phyloP scores from a whole-genome alignment of 1,140 invertebrate genomes.

The Diorhabda elongata region DNA sequence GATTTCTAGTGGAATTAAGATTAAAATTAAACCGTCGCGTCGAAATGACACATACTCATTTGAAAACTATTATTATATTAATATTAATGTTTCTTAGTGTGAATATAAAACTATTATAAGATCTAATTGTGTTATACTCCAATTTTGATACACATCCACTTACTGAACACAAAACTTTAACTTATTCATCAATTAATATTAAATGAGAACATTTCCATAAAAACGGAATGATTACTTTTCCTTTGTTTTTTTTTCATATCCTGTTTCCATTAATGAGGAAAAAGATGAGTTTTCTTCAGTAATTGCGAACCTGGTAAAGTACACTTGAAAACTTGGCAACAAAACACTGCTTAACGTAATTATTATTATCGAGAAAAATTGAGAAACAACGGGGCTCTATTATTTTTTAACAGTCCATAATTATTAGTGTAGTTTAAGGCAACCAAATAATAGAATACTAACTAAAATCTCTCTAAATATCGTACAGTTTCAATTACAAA shows the following conservation, averaged over 20 bases:
- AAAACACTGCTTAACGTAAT: constrained; percentile 3
- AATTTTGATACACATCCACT: too few species aligned
- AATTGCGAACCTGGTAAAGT: constrained; percentile 1
- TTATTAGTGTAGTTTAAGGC: constrained; percentile 10
- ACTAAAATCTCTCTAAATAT: constrained; percentile 8
- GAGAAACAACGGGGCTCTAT: not conserved
- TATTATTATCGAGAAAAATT: not conserved
- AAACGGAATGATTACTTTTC: not conserved
- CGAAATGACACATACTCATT: too few species aligned
- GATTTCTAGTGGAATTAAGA: too few species aligned
- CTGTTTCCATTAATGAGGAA: not conserved
- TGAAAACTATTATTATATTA: too few species aligned
- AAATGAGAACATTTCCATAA: not conserved
- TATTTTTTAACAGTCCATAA: constrained; percentile 3
- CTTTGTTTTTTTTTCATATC: not conserved
- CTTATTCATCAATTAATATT: not conserved
- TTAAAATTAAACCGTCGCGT: too few species aligned
- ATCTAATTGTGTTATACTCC: too few species aligned
- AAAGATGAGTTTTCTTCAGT: not conserved
- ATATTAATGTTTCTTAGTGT: too few species aligned
- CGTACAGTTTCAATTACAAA: constrained; percentile 31
- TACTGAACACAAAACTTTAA: not conserved
- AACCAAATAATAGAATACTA: constrained; percentile 16
- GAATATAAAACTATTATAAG: too few species aligned
- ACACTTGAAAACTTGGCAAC: not conserved